A percentile compares a stretch with the other conserved stretches of the same genome.
phyloP scores from a whole-genome alignment of 2,113 vertebrate genomes.

The Tetraodon nigroviridis region DNA sequence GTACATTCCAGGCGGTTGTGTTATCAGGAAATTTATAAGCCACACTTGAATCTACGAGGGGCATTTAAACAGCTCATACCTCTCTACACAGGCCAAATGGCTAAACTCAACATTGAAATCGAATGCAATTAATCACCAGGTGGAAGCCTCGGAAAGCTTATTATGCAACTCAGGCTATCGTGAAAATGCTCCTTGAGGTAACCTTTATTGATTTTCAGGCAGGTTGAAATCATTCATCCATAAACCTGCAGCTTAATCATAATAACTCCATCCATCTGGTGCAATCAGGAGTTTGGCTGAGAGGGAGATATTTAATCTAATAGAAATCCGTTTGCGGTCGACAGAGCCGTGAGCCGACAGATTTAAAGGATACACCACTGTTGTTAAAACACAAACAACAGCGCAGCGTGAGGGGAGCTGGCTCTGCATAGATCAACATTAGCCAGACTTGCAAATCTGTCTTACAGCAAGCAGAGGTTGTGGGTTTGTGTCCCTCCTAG shows the following conservation, averaged over 20 bases:
- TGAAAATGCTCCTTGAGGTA: constrained; percentile 62
- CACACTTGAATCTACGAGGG: constrained; percentile 34
- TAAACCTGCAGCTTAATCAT: constrained; percentile 61
- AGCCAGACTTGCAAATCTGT: constrained; percentile 35
- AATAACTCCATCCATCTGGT: constrained; percentile 57
- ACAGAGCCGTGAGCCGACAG: constrained; percentile 41
- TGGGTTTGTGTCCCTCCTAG: constrained; percentile 22
- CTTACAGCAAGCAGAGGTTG: constrained; percentile 29
- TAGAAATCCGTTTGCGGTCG: constrained; percentile 50
- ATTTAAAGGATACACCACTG: constrained; percentile 46
- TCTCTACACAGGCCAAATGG: constrained; percentile 52
- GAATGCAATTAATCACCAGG: constrained; percentile 61
- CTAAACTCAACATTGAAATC: constrained; percentile 37
- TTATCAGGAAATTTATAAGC: constrained; percentile 26
- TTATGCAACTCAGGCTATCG: constrained; percentile 41
- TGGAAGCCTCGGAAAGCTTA: constrained; percentile 36
- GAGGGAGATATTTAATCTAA: constrained; percentile 46
- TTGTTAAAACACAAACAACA: constrained; percentile 49
- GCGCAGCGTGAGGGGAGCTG: constrained; percentile 39
- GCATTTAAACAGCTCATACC: constrained; percentile 36
- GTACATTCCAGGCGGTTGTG: constrained; percentile 12
- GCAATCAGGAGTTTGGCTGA: constrained; percentile 41
- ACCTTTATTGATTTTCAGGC: constrained; percentile 61
- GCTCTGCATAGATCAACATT: constrained; percentile 44
- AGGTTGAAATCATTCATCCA: constrained; percentile 49